phyloP scores from a whole-genome alignment of 2,797 vertebrate genomes.

The Perodicticus potto region DNA sequence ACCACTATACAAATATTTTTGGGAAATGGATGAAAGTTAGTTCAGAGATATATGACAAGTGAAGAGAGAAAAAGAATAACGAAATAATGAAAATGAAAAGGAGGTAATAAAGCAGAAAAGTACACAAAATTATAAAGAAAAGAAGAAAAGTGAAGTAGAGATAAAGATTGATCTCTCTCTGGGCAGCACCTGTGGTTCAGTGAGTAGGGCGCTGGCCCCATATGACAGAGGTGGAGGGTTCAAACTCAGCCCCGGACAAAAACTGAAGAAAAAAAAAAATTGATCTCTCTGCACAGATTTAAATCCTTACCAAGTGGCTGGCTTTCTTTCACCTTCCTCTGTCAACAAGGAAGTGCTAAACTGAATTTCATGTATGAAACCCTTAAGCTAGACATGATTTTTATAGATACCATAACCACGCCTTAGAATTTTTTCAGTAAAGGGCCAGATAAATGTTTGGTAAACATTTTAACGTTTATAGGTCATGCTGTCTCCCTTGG shows the following conservation, averaged over 20 bases:
- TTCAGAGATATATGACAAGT: not conserved
- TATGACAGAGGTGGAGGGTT: too few species aligned
- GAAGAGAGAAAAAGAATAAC: not conserved
- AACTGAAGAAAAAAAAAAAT: too few species aligned
- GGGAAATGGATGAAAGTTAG: not conserved
- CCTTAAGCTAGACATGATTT: not conserved
- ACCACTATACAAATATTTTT: not conserved
- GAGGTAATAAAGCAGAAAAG: not conserved
- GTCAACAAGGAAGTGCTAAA: slow-evolving; percentile 10
- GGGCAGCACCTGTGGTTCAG: too few species aligned
- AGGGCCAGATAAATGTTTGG: not conserved
- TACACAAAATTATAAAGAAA: not conserved
- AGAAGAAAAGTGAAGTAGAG: slow-evolving; percentile 15
- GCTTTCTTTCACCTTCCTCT: not conserved
- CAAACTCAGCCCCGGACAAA: too few species aligned
- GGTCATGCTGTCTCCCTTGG: not conserved
- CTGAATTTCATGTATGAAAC: slow-evolving; percentile 17
- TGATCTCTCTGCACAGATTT: not conserved
- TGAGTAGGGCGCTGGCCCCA: too few species aligned
- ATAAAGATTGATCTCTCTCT: not conserved
- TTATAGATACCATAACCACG: not conserved
- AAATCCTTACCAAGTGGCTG: not conserved
- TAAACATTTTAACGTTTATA: not conserved
- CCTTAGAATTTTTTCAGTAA: slow-evolving; percentile 1
- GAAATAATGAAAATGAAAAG: not conserved